A percentile compares a stretch with the other conserved stretches of the same genome.
phyloP scores from a whole-genome alignment of 2,888 invertebrate species.

The Opisthograptis luteolata region DNA sequence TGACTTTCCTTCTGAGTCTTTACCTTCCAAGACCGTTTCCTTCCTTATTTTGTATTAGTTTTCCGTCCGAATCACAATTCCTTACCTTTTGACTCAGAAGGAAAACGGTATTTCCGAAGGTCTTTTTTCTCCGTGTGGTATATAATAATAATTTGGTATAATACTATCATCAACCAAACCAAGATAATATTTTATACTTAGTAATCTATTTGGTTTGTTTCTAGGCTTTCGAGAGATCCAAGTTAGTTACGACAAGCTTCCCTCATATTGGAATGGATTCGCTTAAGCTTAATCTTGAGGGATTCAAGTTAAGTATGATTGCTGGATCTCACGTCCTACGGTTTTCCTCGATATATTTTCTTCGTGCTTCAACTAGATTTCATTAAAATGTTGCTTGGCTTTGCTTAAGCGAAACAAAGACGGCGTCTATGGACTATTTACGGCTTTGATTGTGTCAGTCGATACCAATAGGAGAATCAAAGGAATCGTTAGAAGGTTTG shows the following conservation, averaged over 20 bases:
- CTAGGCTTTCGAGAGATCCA: constrained; percentile 14
- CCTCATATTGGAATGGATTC: constrained; percentile 34
- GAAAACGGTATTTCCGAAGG: too few relatives aligned
- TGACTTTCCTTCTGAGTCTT: too few relatives aligned
- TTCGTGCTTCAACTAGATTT: constrained; percentile 17
- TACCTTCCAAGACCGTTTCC: too few relatives aligned
- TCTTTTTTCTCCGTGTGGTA: too few relatives aligned
- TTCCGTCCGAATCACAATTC: too few relatives aligned
- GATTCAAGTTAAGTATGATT: constrained; percentile 44
- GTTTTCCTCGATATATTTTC: constrained; percentile 33
- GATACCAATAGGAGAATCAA: too few relatives aligned
- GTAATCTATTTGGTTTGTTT: constrained; percentile 11
- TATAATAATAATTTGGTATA: too few relatives aligned
- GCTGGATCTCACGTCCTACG: constrained; percentile 36
- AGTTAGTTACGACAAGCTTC: constrained; percentile 17
- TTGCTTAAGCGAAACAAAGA: not conserved
- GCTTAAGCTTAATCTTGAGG: constrained; percentile 39
- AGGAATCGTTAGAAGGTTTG: too few relatives aligned
- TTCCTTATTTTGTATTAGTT: too few relatives aligned
- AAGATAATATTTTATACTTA: not conserved
- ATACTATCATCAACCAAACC: too few relatives aligned
- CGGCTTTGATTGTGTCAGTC: not conserved
- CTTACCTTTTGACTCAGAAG: too few relatives aligned
- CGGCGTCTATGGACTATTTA: not conserved
- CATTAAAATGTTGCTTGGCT: constrained; percentile 23